Evolutionary conservation across 2,113 vertebrate genomes (phyloP).

Genomic region (rabbit (Oryctolagus cuniculus)): DNA sequence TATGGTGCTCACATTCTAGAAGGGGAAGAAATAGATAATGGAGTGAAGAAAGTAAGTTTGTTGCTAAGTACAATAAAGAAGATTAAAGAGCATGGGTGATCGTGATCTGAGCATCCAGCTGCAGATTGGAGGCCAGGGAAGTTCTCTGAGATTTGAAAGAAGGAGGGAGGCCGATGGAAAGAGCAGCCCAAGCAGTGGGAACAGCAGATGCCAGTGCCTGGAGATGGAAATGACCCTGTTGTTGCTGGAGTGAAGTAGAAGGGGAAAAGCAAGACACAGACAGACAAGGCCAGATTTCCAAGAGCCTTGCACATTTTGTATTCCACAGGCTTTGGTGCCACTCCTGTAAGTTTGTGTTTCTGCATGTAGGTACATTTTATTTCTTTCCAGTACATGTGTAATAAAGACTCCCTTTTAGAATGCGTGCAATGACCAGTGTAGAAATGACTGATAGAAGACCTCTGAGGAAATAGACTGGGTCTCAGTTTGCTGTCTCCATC

Average conservation of each 20-base stretch:
- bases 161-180: not conserved
- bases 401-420: not conserved
- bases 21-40: not conserved
- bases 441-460: not conserved
- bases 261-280: too few relatives aligned
- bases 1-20: slow-evolving; percentile 19
- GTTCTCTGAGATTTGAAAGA: not conserved
- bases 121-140: not conserved
- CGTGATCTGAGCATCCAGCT: not conserved
- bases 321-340: not conserved
- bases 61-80: not conserved
- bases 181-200: not conserved
- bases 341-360: not conserved
- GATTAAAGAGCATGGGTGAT: not conserved
- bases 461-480: not conserved
- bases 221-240: not conserved
- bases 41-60: slow-evolving; percentile 6
- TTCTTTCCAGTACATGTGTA: not conserved
- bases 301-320: not conserved
- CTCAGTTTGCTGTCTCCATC: not conserved
- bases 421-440: not conserved
- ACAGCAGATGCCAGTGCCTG: not conserved
- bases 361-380: not conserved
- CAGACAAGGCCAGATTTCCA: not conserved
- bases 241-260: not conserved